A percentile compares a stretch with the other conserved stretches of the same genome.
phyloP scores from a whole-genome alignment of 2,888 invertebrate species.

The Atethmia centrago region DNA sequence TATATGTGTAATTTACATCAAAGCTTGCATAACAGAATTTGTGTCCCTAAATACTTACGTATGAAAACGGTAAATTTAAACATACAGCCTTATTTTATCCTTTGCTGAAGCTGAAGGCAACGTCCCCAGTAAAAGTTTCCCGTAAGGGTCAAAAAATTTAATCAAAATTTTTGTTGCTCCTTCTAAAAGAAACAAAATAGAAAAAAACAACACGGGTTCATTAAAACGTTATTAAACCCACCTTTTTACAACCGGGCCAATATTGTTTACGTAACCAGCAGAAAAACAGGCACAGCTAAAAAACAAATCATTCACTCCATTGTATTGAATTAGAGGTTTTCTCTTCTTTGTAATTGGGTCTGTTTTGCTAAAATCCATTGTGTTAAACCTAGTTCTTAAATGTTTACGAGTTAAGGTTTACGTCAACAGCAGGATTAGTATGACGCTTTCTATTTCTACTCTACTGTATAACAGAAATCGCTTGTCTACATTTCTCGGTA shows the following conservation, averaged over 20 bases:
- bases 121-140: not conserved
- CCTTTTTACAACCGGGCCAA: slow-evolving; percentile 11
- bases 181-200: not conserved
- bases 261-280: slow-evolving; percentile 35
- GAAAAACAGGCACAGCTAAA: slow-evolving; percentile 10
- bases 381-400: not conserved
- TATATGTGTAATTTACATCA: too few species aligned
- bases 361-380: slow-evolving; percentile 15
- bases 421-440: too few species aligned
- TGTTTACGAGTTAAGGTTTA: slow-evolving; percentile 21
- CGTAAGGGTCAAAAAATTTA: not conserved
- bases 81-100: too few species aligned
- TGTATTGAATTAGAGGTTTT: not conserved
- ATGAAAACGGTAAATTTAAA: too few species aligned
- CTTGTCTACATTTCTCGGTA: too few species aligned
- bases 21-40: too few species aligned
- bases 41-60: too few species aligned
- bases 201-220: not conserved
- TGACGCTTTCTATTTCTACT: too few species aligned
- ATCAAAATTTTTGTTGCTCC: too few species aligned
- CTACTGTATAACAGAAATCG: too few species aligned
- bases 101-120: too few species aligned
- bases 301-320: slow-evolving; percentile 29
- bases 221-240: slow-evolving; percentile 7
- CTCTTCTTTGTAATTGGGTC: slow-evolving; percentile 20